Base-by-base conservation (phyloP, 2,113 vertebrate species). In the Struthidea cinerea region DNA sequence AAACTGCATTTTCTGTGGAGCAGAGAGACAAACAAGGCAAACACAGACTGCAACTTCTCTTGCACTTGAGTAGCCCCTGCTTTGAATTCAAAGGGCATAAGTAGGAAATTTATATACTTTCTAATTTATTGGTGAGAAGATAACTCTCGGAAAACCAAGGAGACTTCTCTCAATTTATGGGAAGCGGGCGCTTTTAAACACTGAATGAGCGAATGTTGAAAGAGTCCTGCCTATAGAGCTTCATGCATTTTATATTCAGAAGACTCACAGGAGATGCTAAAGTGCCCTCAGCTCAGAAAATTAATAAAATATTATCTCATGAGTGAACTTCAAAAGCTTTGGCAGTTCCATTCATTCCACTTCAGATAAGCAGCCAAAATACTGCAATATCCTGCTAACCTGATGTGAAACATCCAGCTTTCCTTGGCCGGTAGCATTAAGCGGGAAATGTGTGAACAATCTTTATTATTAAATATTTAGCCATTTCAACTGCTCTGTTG, bases 241-340 rank as follows among this genome's bases (percentile, higher is more conserved):
- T n/a, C 41, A n/a, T 46, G 83, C 68, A 56, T 90, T 93, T 84
- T 74, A 94, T 42, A 87, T 97, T 96, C 96, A 94, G 92, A 94
- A 93, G 88, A 92, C 53, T 95, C 90, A 85, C 37, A 83, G 90
- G 91, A 96, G 91, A 94, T 94, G 91, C 84, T 94, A 94, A 97
- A 95, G 93, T 90, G 84, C 93, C 96, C 93, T 94, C 71, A 94
- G 92, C 90, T 95, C 70, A 97, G 92, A 93, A 95, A 95, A 96
- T 96, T 95, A 96, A 97, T 97, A 94, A 91, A 95, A 96, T 82
- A 96, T 95, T 96, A 96, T 93, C 96, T 95, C 90, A 92, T 92
- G 90, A 94, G 88, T 92, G 92, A 97, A 96, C 96, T 96, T 96
- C 96, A 96, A 97, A 97, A 96, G 96, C 93, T 95, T 94, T 94